phyloP scores from a whole-genome alignment of 92 coral and sea anemone genomes.

The Heteractis magnifica region DNA sequence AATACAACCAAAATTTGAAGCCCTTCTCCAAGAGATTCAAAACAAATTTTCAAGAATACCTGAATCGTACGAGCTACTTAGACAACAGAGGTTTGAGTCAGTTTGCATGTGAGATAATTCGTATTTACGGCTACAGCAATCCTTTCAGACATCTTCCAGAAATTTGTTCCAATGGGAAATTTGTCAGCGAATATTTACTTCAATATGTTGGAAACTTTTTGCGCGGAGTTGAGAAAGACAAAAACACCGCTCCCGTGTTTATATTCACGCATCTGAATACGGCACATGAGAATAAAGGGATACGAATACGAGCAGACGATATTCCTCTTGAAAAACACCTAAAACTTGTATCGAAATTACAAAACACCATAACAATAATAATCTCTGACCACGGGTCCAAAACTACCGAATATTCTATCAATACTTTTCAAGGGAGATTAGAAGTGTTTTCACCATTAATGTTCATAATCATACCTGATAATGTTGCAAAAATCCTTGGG shows the following conservation, averaged over 20 bases:
- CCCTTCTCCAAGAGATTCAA: constrained; percentile 56
- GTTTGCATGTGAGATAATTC: constrained; percentile 69
- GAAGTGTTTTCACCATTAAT: constrained; percentile 87
- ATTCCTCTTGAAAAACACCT: constrained; percentile 57
- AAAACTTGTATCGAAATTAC: constrained; percentile 54
- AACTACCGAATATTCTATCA: constrained; percentile 73
- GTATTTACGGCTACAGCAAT: constrained; percentile 55
- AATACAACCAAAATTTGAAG: constrained; percentile 48
- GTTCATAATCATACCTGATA: constrained; percentile 83
- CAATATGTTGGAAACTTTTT: constrained; percentile 57
- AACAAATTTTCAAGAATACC: constrained; percentile 36
- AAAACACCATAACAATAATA: constrained; percentile 73
- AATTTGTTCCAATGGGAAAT: constrained; percentile 70
- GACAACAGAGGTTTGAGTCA: constrained; percentile 70
- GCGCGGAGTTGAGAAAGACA: constrained; percentile 42
- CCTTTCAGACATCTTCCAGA: constrained; percentile 49
- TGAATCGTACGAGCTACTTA: constrained; percentile 35
- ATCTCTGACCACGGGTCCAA: constrained; percentile 93
- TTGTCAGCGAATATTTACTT: constrained; percentile 66
- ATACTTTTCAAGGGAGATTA: constrained; percentile 67
- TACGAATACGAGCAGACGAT: constrained; percentile 80
- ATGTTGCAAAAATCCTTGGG: constrained; percentile 77
- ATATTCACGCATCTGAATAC: constrained; percentile 81
- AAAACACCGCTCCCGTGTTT: constrained; percentile 60
- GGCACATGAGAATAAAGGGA: constrained; percentile 82